Base-by-base conservation (phyloP, 2,888 invertebrate species). In the Tetramorium bicarinatum region DNA sequence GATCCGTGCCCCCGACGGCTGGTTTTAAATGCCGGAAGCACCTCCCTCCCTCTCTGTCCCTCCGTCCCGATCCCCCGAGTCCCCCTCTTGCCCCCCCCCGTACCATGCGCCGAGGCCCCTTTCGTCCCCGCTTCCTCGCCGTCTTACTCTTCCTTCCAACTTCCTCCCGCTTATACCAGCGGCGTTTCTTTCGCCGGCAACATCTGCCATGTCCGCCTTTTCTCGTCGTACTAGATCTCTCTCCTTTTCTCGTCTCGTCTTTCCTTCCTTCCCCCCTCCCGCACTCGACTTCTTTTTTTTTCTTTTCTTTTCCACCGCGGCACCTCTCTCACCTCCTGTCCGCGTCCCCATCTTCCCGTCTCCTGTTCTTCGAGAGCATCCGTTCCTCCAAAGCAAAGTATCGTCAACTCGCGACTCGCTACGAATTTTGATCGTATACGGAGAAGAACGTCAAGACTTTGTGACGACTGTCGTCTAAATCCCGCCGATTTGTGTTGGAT, bases 1-100 rank as follows among this genome's bases (percentile, higher is more conserved):
- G 91, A 92, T 92, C 88, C 81, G 90, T 87, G 88, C 88, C 87
- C 66, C 88, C 87, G 90, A 74, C 90, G 89, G 90, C 89, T 90
- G 92, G 90, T 91, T 90, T 91, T 88, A 88, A 92, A 90, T 90
- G 88, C 89, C 92, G 91, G 91, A 92, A 90, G 90, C 86, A 82
- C 80, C 84, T 80, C 85, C 86, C 85, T 82, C 85, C 84, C 82
- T 76, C 62, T 72, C 59, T n/a, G 29, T 75, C 87, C 54, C 88
- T 79, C 84, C 38, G 82, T 80, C 84, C 83, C 41, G 29, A 34
- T 41, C 15, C 38, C 38, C 74, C 61, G 64, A 34, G 25, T 15
- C 66, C 85, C 87, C 85, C 85, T 83, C 80, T 81, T 7, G 29
- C 82, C 82, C 69, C 80, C 82, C 87, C 81, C 71, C 86, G 85